A percentile compares a stretch with the other conserved stretches of the same genome.
phyloP scores from a whole-genome alignment of 2,113 vertebrate genomes.

The Neotragus pygmaeus region DNA sequence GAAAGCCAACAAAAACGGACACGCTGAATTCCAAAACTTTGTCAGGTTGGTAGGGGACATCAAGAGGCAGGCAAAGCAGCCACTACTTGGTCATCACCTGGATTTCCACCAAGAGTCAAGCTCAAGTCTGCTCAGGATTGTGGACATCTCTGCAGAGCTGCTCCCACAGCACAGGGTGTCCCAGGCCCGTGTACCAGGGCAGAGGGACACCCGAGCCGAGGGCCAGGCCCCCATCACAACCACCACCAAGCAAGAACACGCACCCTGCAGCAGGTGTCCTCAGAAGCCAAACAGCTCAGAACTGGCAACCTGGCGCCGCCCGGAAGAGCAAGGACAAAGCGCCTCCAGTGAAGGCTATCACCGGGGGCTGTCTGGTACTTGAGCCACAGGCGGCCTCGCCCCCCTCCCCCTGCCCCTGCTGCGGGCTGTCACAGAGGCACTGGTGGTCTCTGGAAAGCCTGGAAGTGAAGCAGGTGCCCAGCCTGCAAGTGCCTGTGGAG shows the following conservation, averaged over 20 bases:
- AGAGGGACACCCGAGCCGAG: not conserved
- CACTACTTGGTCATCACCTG: not conserved
- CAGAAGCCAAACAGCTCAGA: not conserved
- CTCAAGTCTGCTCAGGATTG: not conserved
- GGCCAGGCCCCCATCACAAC: not conserved
- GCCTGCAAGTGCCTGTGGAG: not conserved
- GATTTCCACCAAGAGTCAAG: not conserved
- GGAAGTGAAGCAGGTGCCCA: not conserved
- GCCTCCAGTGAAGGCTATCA: not conserved
- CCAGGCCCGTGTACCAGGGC: not conserved
- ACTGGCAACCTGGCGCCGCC: not conserved
- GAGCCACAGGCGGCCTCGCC: not conserved
- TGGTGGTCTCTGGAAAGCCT: not conserved
- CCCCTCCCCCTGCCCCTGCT: accelerated
- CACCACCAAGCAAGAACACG: not conserved
- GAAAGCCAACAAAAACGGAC: not conserved
- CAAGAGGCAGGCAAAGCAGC: not conserved
- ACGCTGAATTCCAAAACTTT: not conserved
- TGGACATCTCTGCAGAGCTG: not conserved
- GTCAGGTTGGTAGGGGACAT: not conserved
- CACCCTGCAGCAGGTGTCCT: not conserved
- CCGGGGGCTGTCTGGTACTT: not conserved
- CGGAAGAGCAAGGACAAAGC: not conserved
- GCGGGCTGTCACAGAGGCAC: not conserved
- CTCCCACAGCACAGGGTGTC: not conserved